Conservation (phyloP, 2,888 invertebrate species). For the Brachycybe producta region DNA sequence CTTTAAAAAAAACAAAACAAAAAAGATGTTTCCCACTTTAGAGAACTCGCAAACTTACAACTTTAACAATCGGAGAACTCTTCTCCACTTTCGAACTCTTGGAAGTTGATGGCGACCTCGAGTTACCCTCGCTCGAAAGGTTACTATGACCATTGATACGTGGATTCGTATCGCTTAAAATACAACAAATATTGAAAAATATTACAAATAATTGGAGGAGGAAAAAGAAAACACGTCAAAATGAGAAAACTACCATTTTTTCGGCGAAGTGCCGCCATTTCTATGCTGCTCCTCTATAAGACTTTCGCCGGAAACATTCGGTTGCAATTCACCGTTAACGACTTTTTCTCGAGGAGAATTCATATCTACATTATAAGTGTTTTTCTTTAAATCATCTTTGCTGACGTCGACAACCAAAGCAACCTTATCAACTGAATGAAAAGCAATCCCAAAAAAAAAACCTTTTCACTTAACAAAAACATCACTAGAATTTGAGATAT, state of each 20-base stretch:
- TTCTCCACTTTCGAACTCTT: not conserved
- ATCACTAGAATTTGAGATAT: not conserved
- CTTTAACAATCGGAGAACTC: constrained; percentile 3
- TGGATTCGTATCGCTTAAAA: not conserved
- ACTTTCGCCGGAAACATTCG: not conserved
- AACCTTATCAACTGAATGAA: constrained; percentile 10
- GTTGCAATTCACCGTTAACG: constrained; percentile 13
- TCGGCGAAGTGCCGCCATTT: no score
- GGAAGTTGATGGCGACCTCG: not conserved
- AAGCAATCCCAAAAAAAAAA: not conserved
- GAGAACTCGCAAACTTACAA: not conserved
- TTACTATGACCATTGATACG: constrained; percentile 7
- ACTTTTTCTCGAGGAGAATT: constrained; percentile 16
- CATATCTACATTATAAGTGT: constrained; percentile 12
- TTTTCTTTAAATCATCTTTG: constrained; percentile 15
- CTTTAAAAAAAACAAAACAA: no score
- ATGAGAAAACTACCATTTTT: no score
- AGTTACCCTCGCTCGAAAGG: not conserved
- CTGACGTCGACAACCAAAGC: constrained; percentile 13
- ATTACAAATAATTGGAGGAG: not conserved
- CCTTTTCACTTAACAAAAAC: not conserved
- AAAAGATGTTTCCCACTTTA: not conserved
- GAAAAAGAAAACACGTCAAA: no score
- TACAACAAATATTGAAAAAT: not conserved
- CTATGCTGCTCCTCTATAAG: constrained; percentile 3